Evolutionary conservation across 2,797 vertebrate species (phyloP), one percentile per base, ranked within the genome.

Genomic region (Mastacembelus armatus): DNA sequence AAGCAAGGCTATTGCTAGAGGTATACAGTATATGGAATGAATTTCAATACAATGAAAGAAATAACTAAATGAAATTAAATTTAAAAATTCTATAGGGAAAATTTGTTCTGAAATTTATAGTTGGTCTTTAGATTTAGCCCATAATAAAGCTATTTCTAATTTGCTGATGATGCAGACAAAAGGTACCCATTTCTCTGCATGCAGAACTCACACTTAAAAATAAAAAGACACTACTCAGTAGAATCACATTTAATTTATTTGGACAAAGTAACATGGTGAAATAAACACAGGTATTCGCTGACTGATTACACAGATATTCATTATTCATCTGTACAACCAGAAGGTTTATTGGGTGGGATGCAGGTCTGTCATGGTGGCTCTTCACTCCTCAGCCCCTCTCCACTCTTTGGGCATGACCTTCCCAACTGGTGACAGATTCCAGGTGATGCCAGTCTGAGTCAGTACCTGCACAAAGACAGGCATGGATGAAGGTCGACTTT

Each of bases 401-500:
- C 93, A 95, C 4, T 44, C 12, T 71, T 92, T 90, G 26, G 94
- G 94, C 69, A 69, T 85, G 9, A 94, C 2, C 68, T 73, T 94
- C 14, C 93, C 90, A 0, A 94, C 58, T 1, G 94, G 94, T 7
- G 94, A 95, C 43, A 87, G 0, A 58, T 94, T 93, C 94, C 93
- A 95, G 32, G 72, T 51, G 30, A 95, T 92, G 43, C 92, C 93
- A 5, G 91, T 90, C 47, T 90, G 90, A 76, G 93, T 94, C 60
- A 85, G 0, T 11, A 95, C 92, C 94, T 95, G 74, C 19, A 40
- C 30, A n/a, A n/a, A n/a, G n/a, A n/a, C n/a, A n/a, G n/a, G n/a
- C n/a, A n/a, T n/a, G n/a, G n/a, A n/a, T n/a, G n/a, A n/a, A n/a
- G n/a, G n/a, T n/a, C n/a, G n/a, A n/a, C n/a, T n/a, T n/a, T n/a